Evolutionary conservation across 1,140 invertebrate species (phyloP), one percentile per base, ranked within the genome.

Genomic region (Diprion similis): DNA sequence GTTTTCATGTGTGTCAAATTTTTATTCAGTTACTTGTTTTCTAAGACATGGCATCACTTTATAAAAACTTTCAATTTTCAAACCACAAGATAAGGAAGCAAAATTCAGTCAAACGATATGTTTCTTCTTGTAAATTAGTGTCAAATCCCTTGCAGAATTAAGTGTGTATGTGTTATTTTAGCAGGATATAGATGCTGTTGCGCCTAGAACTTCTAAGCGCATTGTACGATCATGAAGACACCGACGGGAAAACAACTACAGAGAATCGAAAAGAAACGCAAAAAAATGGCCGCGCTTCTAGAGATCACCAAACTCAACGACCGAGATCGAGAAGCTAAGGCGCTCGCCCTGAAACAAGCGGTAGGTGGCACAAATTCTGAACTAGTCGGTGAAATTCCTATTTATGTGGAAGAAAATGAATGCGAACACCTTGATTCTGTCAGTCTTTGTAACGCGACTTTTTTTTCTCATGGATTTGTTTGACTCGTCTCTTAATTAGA

Each of bases 301-400:
- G 89, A 91, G 82, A 84, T 92, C 65, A 86, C 90, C 47, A 89
- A 90, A 82, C 83, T 92, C 46, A 92, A 92, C 80, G 91, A 92
- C 74, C 86, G 87, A 68, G 91, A 92, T 74, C 83, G 79, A 76
- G 76, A 80, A 76, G 68, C 73, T 10, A 84, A 78, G 75, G 70
- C 71, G 0, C 45, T 80, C 59, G 70, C 66, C 71, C 37, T 73
- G 10, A 79, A 82, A 68, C 76, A 82, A 46, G 65, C 73, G 17
- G 78, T 76, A 46, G 77, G 71, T 78, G 46, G 11, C 51, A 59
- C n/a, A 17, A 59, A 59, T 15, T 17, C 9, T 59, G 51, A 15
- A 59, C 51, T 59, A 59, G 51, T 59, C 7, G 51, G n/a, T 59
- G n/a, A 4, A 15, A 59, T 59, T 15, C 51, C 51, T 59, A 13